A percentile compares a stretch with the other conserved stretches of the same genome.
phyloP scores from a whole-genome alignment of 2,888 invertebrate genomes.

The Spodoptera littoralis region DNA sequence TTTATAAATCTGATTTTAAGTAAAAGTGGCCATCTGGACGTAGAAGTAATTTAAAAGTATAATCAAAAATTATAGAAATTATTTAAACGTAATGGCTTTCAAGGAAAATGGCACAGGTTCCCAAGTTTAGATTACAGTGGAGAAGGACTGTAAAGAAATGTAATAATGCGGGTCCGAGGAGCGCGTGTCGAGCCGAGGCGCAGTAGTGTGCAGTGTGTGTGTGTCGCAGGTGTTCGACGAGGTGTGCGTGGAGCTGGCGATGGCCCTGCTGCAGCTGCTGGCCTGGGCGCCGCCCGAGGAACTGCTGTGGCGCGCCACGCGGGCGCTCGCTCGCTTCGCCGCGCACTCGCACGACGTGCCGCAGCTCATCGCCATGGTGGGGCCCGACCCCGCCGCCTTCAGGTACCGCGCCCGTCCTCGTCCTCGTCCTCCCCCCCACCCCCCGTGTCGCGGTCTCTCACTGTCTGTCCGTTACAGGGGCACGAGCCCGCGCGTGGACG shows the following conservation, averaged over 20 bases:
- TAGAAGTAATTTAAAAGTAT: too few relatives aligned
- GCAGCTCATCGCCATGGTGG: constrained; percentile 96
- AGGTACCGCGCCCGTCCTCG: constrained; percentile 68
- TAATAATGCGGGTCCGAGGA: too few relatives aligned
- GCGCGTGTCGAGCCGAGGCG: too few relatives aligned
- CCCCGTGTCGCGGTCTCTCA: not conserved
- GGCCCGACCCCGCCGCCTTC: constrained; percentile 95
- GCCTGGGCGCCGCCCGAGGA: constrained; percentile 94
- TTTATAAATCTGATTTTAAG: too few relatives aligned
- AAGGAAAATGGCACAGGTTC: too few relatives aligned
- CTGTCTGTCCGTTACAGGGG: constrained; percentile 82
- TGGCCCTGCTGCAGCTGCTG: constrained; percentile 97
- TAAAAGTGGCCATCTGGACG: too few relatives aligned
- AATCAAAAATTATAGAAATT: too few relatives aligned
- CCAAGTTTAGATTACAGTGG: too few relatives aligned
- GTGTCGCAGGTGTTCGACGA: constrained; percentile 95
- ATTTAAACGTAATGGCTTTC: too few relatives aligned
- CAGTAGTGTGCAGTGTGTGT: not conserved
- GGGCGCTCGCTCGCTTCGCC: constrained; percentile 92
- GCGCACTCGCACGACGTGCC: constrained; percentile 95
- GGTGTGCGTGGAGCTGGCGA: constrained; percentile 96
- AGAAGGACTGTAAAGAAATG: too few relatives aligned
- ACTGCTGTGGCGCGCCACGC: constrained; percentile 93
- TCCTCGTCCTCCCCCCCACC: too few relatives aligned
- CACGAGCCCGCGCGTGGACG: constrained; percentile 93